Conservation (phyloP, 2,113 vertebrate genomes). For the Thymallus thymallus region DNA sequence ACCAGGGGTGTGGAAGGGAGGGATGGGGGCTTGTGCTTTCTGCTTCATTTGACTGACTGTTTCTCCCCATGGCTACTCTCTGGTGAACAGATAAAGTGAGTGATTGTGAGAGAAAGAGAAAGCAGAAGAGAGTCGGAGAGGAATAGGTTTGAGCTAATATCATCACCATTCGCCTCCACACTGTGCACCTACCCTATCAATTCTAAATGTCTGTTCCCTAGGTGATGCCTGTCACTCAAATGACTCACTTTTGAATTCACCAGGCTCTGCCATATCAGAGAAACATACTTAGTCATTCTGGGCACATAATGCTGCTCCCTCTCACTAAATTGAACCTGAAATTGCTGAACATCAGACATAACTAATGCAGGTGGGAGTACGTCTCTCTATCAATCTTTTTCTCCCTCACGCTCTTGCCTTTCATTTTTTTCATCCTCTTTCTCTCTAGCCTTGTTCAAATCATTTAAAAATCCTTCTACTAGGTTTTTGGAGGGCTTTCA, state of each 20-base stretch:
- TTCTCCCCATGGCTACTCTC: neutral
- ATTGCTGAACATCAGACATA: conserved; percentile 70
- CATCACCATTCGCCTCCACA: conserved; percentile 36
- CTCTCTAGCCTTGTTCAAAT: neutral
- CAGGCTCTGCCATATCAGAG: conserved; percentile 61
- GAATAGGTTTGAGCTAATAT: conserved; percentile 9
- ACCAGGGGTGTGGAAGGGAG: neutral
- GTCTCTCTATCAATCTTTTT: conserved; percentile 20
- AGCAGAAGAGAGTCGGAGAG: conserved; percentile 14
- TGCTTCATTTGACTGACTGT: neutral
- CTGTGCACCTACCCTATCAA: conserved; percentile 13
- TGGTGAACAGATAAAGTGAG: neutral
- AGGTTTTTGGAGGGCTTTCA: too few relatives aligned
- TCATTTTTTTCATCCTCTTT: conserved; percentile 57
- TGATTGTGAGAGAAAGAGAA: neutral
- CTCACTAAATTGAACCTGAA: conserved; percentile 65
- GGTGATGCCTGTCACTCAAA: conserved; percentile 69
- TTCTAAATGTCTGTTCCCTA: conserved; percentile 48
- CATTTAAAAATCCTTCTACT: neutral
- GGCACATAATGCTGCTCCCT: conserved; percentile 64
- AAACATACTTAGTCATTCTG: conserved; percentile 67
- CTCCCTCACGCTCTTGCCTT: conserved; percentile 57
- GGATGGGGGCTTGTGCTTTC: neutral
- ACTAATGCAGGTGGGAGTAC: conserved; percentile 40
- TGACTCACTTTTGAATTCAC: conserved; percentile 67